Evolutionary conservation across 2,888 invertebrate species (phyloP).

Genomic region (Nowickia ferox): DNA sequence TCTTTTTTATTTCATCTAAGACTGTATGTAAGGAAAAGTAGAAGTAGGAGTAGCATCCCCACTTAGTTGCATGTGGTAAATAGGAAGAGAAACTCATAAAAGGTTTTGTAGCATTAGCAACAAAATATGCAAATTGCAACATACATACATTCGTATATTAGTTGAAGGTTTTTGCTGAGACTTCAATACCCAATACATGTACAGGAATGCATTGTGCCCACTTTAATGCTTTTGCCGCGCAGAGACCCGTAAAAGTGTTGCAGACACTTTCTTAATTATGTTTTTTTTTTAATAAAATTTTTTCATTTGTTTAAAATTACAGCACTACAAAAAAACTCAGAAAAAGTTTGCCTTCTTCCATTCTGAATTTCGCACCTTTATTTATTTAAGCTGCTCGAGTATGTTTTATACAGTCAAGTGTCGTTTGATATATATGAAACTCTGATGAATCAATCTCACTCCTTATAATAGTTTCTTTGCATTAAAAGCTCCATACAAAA

Average conservation of each 20-base stretch:
- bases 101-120: neutral
- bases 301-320: no score
- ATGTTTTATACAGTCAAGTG: no score
- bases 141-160: no score
- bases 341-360: no score
- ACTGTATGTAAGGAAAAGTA: neutral
- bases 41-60: neutral
- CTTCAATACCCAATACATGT: neutral
- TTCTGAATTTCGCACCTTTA: no score
- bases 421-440: neutral
- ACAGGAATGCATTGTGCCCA: neutral
- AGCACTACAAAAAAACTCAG: no score
- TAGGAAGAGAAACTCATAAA: constrained; percentile 3
- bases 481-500: neutral
- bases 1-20: neutral
- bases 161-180: neutral
- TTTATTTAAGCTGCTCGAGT: neutral
- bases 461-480: neutral
- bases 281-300: neutral
- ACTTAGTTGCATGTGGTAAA: neutral
- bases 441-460: neutral
- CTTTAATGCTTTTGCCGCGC: neutral
- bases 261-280: neutral
- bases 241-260: no score
- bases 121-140: constrained; percentile 21